Percentiles rank a stretch among this genome's conserved stretches.
Conservation (phyloP, 2,888 invertebrate species). For the Eupithecia centaureata region DNA sequence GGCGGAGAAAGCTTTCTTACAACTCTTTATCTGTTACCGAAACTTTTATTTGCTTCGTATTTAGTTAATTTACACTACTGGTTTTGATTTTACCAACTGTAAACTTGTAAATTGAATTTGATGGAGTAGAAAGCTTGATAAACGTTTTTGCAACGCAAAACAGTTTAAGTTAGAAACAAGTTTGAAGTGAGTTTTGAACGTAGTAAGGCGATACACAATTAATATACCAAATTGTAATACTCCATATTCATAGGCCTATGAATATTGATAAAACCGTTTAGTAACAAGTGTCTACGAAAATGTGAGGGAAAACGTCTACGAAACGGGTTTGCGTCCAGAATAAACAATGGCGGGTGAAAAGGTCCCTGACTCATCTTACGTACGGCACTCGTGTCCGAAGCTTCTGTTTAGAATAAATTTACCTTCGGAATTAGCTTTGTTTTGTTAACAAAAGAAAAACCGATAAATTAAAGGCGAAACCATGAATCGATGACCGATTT, state of each 20-base stretch:
- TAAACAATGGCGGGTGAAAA: conserved; percentile 76
- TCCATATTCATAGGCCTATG: conserved; percentile 55
- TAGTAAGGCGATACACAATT: conserved; percentile 48
- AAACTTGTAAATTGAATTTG: not conserved
- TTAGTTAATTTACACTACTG: conserved; percentile 16
- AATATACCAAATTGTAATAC: conserved; percentile 53
- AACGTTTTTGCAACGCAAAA: conserved; percentile 12
- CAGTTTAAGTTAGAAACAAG: conserved; percentile 40
- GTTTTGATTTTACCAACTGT: conserved; percentile 1
- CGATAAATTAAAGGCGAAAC: too few species aligned
- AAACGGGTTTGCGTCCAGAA: conserved; percentile 70
- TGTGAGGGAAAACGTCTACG: conserved; percentile 65
- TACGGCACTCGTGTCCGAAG: conserved; percentile 57
- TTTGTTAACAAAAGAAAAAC: conserved; percentile 55
- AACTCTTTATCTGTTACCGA: conserved; percentile 49
- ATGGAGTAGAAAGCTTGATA: conserved; percentile 23
- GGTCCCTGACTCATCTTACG: conserved; percentile 76
- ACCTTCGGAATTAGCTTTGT: conserved; percentile 63
- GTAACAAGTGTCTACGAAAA: conserved; percentile 57
- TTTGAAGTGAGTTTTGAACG: conserved; percentile 38
- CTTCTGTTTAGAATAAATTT: conserved; percentile 78
- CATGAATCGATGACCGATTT: too few species aligned
- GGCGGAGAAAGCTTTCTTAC: conserved; percentile 64
- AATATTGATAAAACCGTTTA: conserved; percentile 63
- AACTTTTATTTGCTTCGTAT: conserved; percentile 41